phyloP scores from a whole-genome alignment of 1,140 invertebrate species.

The Bombus sibiricus region DNA sequence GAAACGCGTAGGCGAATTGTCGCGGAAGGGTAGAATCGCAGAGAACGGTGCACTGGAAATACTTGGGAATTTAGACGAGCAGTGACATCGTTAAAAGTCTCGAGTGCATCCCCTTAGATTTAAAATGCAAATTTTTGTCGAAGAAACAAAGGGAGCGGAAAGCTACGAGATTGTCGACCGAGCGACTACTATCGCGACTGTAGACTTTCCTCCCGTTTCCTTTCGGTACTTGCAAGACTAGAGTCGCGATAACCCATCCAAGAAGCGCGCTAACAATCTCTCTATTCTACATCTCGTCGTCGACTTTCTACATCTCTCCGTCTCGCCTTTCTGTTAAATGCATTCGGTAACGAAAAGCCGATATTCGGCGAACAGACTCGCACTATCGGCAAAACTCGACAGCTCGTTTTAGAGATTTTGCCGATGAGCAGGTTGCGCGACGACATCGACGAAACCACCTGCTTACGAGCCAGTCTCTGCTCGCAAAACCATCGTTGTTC shows the following conservation, averaged over 20 bases:
- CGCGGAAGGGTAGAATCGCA: background rate
- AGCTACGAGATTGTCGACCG: background rate
- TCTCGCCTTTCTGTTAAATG: background rate
- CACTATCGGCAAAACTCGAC: background rate
- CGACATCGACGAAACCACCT: background rate
- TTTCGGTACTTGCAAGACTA: background rate
- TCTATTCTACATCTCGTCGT: background rate
- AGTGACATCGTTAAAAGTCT: slow-evolving; percentile 5
- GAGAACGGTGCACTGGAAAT: background rate
- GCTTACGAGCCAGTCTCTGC: background rate
- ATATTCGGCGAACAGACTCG: slow-evolving; percentile 20
- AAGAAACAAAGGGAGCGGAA: background rate
- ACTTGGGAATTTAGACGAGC: background rate
- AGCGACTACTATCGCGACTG: background rate
- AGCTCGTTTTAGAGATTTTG: background rate
- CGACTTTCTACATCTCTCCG: background rate
- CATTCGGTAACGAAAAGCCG: slow-evolving; percentile 36
- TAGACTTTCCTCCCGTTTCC: background rate
- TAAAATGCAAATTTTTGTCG: slow-evolving; percentile 43
- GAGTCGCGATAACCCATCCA: background rate
- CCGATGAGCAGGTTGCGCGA: background rate
- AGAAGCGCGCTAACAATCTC: background rate
- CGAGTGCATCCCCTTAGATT: slow-evolving; percentile 36
- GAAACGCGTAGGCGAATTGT: background rate
- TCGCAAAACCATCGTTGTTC: background rate